Base-by-base conservation (phyloP, 2,888 invertebrate genomes). In the Pterostichus madidus region DNA sequence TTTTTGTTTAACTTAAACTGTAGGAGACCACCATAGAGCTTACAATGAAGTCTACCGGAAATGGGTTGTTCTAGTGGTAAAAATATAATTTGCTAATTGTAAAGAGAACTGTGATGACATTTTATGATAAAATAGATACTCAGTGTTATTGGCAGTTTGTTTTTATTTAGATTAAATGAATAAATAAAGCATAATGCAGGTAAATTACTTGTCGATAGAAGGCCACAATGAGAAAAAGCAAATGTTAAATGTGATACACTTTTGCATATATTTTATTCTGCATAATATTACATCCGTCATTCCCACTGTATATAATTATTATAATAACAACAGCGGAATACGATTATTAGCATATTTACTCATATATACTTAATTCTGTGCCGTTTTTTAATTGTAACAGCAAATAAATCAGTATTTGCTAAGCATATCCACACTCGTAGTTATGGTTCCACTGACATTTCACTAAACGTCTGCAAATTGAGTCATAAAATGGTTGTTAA, bases 271-370 rank as follows among this genome's bases (percentile, higher is more conserved):
- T 56, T 77, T 77, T 77, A 75, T 77, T 77, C 24, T 75, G 49
- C 75, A 75, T 75, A 53, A 77, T 53, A 35, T 77, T 53, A 77
- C 77, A 77, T 77, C 53, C 77, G 77, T 77, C 52, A 77, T 77
- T 53, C 32, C 56, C 17, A 56, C 39, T 44, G 6, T 56, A 77
- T 56, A 32, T 49, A 75, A 75, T 75, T 32, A 75, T 52, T 49
- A 46, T 75, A 49, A 32, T 71, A 71, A 71, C 17, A 71, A 44
- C 56, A 56, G 24, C 68, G 39, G 68, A 71, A 71, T 71, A 39
- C 24, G 44, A 15, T 71, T 44, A 71, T 71, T 71, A 71, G 15
- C 68, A 71, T 71, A 71, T 71, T 44, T 44, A 39, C 35, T n/a
- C 64, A 64, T 64, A 64, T 32, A 64, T 35, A 64, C 32, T 64